These are phyloP conservation scores for Anhinga rufa DNA, from an alignment of 2,113 vertebrate species.

Conservation along the genomic window DNA sequence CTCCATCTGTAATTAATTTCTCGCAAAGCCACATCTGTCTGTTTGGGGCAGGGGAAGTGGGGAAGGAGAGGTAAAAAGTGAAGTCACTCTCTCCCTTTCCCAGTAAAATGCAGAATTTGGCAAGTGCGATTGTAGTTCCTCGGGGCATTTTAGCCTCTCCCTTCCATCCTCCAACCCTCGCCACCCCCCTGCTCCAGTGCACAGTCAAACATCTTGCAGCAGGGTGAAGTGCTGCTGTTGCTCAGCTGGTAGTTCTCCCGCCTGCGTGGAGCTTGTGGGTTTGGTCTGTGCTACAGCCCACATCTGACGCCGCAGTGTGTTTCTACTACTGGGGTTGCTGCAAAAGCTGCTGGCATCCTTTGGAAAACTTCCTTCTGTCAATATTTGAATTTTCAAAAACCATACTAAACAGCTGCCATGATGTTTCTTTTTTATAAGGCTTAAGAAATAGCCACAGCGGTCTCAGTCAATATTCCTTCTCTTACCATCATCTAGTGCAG, in stretches of 20 bases:
- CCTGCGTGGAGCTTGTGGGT: not conserved
- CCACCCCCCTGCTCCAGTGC: not conserved
- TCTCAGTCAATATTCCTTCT: conserved; percentile 33
- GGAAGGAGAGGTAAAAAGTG: conserved; percentile 33
- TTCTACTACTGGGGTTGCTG: not conserved
- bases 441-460: conserved; percentile 9
- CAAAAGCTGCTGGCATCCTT: conserved; percentile 40
- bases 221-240: not conserved
- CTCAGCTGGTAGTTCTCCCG: not conserved
- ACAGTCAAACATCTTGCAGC: not conserved
- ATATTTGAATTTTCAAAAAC: conserved; percentile 52
- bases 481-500: conserved; percentile 1
- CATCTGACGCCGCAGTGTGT: not conserved
- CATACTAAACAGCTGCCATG: conserved; percentile 19
- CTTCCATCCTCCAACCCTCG: not conserved
- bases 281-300: conserved; percentile 8
- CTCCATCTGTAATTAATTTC: conserved; percentile 64
- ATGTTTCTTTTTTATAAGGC: conserved; percentile 31
- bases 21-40: conserved; percentile 49
- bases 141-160: not conserved
- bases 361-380: conserved; percentile 63
- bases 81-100: conserved; percentile 56
- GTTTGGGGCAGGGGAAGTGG: not conserved
- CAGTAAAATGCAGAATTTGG: conserved; percentile 28
- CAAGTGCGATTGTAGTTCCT: not conserved